These are phyloP conservation scores for Holacanthella duospinosa DNA, from an alignment of 2,888 invertebrate species.

Conservation along the genomic window DNA sequence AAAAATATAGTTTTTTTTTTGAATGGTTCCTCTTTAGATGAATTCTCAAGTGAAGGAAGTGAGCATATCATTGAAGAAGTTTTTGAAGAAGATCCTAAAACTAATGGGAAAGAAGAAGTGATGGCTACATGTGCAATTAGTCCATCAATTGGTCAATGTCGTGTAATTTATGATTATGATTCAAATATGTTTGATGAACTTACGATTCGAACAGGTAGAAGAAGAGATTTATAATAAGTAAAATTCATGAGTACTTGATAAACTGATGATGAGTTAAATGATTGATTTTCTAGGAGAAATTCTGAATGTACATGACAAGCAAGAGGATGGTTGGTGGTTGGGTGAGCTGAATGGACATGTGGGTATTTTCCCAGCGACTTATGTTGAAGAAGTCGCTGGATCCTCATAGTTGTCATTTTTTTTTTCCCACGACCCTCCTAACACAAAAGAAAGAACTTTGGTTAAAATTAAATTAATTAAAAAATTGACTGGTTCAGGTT, in stretches of 20 bases:
- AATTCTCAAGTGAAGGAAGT: constrained; percentile 61
- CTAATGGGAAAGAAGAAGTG: constrained; percentile 14
- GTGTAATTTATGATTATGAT: constrained; percentile 75
- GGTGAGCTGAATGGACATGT: constrained; percentile 74
- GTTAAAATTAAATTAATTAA: no score
- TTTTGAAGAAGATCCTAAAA: constrained; percentile 26
- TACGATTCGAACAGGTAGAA: constrained; percentile 55
- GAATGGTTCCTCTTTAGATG: constrained; percentile 48
- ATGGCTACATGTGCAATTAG: constrained; percentile 37
- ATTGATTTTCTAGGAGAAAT: constrained; percentile 61
- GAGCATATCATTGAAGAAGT: constrained; percentile 38
- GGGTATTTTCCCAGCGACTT: constrained; percentile 88
- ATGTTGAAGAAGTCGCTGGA: constrained; percentile 64
- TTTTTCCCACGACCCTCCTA: no score
- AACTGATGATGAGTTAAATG: no score
- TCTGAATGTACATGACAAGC: constrained; percentile 77
- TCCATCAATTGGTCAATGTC: constrained; percentile 58
- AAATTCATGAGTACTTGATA: no score
- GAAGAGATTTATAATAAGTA: neutral
- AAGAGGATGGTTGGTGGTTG: constrained; percentile 90
- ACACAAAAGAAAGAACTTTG: no score
- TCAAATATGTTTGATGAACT: constrained; percentile 81
- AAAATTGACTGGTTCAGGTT: no score
- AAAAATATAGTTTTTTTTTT: neutral
- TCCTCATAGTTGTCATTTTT: no score